These are phyloP conservation scores for Rhinoderma darwinii DNA, from an alignment of 2,113 vertebrate genomes.

Conservation along the genomic window DNA sequence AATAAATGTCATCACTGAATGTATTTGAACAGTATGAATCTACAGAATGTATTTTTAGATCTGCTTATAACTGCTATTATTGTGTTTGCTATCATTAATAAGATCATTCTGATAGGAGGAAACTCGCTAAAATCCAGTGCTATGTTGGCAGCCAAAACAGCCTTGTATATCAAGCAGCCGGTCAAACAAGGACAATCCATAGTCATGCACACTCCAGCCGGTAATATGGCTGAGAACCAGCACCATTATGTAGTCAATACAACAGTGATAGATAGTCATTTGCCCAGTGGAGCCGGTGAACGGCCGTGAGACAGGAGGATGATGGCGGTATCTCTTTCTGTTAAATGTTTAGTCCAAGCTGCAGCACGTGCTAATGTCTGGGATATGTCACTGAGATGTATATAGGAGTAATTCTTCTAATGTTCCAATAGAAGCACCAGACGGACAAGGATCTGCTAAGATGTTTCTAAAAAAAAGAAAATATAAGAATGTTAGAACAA, in stretches of 20 bases:
- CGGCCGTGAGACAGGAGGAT: background rate
- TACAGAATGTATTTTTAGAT: background rate
- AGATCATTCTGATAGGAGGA: background rate
- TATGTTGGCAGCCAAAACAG: slow-evolving; percentile 29
- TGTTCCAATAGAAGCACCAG: background rate
- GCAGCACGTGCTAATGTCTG: slow-evolving; percentile 10
- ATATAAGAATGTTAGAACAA: background rate
- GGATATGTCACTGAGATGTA: background rate
- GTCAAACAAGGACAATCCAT: slow-evolving; percentile 55
- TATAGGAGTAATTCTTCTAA: slow-evolving; percentile 16
- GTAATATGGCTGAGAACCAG: slow-evolving; percentile 21
- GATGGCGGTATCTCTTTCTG: slow-evolving; percentile 1
- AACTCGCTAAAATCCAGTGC: background rate
- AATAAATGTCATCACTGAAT: background rate
- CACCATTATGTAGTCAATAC: background rate
- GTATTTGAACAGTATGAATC: background rate
- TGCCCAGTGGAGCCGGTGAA: background rate
- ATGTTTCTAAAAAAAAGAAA: background rate
- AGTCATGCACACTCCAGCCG: slow-evolving; percentile 28
- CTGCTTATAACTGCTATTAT: background rate
- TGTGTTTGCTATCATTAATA: slow-evolving; percentile 1
- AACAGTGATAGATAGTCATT: slow-evolving; percentile 1
- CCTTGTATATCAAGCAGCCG: slow-evolving; percentile 16
- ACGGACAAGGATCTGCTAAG: slow-evolving; percentile 8
- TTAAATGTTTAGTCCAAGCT: background rate